Evolutionary conservation across 92 coral and sea anemone species (phyloP).

Genomic region (Epizoanthus scotinus): DNA sequence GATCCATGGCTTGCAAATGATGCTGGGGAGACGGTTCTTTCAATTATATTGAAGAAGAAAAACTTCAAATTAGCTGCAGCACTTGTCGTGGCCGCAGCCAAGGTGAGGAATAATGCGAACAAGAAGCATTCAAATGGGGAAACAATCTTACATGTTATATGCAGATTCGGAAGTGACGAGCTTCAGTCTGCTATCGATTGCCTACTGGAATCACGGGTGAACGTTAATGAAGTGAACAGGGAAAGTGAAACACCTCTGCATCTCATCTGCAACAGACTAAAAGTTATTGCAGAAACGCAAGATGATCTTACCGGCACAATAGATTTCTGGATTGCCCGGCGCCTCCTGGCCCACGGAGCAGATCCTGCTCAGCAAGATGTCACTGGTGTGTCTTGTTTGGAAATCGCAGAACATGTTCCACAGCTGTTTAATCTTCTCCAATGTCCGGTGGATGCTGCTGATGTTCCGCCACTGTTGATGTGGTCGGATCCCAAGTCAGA

Average conservation of each 20-base stretch:
- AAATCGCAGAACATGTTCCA: slow-evolving; percentile 12
- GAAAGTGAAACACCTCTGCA: slow-evolving; percentile 9
- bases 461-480: slow-evolving; percentile 5
- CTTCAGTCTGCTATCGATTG: too few species aligned
- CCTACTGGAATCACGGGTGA: too few species aligned
- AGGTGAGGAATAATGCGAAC: too few species aligned
- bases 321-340: neutral
- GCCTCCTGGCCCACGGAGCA: slow-evolving; percentile 16
- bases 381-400: neutral
- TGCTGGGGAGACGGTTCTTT: too few species aligned
- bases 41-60: too few species aligned
- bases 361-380: neutral
- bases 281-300: neutral
- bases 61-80: too few species aligned
- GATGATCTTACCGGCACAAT: neutral
- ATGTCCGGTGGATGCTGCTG: neutral
- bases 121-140: too few species aligned
- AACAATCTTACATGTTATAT: too few species aligned
- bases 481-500: slow-evolving; percentile 20
- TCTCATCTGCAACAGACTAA: neutral
- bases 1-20: too few species aligned
- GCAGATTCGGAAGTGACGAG: too few species aligned
- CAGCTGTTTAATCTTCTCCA: neutral
- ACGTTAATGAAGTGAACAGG: neutral
- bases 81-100: too few species aligned